These are phyloP conservation scores for Drosophila neonasuta DNA, from an alignment of 2,888 invertebrate genomes.

Conservation along the genomic window DNA sequence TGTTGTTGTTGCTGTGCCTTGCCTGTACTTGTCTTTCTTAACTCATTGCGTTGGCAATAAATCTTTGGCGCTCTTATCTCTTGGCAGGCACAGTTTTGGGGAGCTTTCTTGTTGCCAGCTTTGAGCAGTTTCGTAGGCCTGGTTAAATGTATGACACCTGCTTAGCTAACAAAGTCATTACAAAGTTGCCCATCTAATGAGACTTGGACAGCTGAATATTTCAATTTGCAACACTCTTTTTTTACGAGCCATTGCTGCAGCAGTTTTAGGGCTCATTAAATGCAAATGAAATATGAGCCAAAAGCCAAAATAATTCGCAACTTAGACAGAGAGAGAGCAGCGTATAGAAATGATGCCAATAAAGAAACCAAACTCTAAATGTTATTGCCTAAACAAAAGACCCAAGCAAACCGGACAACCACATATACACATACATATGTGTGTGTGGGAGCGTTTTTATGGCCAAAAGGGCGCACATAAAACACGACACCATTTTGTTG, in stretches of 20 bases:
- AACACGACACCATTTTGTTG: conserved; percentile 61
- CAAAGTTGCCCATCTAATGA: conserved; percentile 55
- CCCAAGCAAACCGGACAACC: conserved; percentile 5
- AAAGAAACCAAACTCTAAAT: conserved; percentile 37
- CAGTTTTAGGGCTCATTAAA: conserved; percentile 60
- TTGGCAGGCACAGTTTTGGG: conserved; percentile 57
- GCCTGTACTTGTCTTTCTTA: conserved; percentile 80
- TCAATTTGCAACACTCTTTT: conserved; percentile 62
- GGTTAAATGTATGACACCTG: conserved; percentile 65
- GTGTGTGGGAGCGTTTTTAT: conserved; percentile 49
- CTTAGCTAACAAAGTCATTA: conserved; percentile 48
- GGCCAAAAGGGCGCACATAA: conserved; percentile 64
- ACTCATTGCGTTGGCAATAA: conserved; percentile 81
- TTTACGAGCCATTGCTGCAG: conserved; percentile 42
- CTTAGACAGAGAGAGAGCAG: conserved; percentile 25
- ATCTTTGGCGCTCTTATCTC: conserved; percentile 79
- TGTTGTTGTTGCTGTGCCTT: conserved; percentile 51
- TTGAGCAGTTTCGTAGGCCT: conserved; percentile 28
- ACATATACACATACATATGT: background rate
- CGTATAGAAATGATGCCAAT: conserved; percentile 24
- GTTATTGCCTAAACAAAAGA: conserved; percentile 24
- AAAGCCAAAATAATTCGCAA: conserved; percentile 64
- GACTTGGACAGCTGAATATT: conserved; percentile 33
- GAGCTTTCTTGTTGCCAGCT: conserved; percentile 2
- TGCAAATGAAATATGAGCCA: conserved; percentile 61